Base-by-base conservation (phyloP, 2,797 vertebrate species). In the Ctenopoma kingsleyae region DNA sequence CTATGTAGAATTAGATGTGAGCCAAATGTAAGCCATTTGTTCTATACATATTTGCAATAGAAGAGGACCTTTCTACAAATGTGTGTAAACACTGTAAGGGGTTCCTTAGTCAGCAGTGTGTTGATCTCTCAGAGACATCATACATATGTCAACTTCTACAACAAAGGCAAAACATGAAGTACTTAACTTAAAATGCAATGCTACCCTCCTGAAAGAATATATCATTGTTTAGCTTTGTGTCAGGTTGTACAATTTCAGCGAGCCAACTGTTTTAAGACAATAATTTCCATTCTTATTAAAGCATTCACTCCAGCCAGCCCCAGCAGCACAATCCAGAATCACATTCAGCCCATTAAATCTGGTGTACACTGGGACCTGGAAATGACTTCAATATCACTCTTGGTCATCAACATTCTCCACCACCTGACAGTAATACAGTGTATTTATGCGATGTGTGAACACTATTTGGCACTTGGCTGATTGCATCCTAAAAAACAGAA, bases 371-470 rank as follows among this genome's bases (percentile, higher is more conserved):
- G n/a, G 32, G 22, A 57, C 9, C 11, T 46, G 49, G 30, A 36
- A 20, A 19, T 40, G 41, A 71, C 10, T 38, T 65, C 32, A 63
- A 59, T n/a, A 68, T 19, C 5, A 3, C 20, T 49, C 22, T 22
- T 52, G 7, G 6, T 22, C 38, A 51, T 52, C 20, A 23, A 51
- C 15, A 60, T n/a, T 50, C 9, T 36, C 27, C 1, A 0, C 23
- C 9, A 49, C 10, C 17, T 55, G 11, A 64, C 35, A 64, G 35
- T 16, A 17, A 30, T 3, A 30, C 9, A 38, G 11, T 55, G 40
- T n/a, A 12, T 58, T 67, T 48, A 54, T n/a, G 48, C 19, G 11
- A 11, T 44, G 16, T 69, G 35, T 75, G 40, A 52, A 61, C 10
- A 62, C 15, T 32, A 16, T 19, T 6, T 22, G 4, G 11, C 19